Base-by-base conservation (phyloP, 2,113 vertebrate species). In the Nannospalax galili region DNA sequence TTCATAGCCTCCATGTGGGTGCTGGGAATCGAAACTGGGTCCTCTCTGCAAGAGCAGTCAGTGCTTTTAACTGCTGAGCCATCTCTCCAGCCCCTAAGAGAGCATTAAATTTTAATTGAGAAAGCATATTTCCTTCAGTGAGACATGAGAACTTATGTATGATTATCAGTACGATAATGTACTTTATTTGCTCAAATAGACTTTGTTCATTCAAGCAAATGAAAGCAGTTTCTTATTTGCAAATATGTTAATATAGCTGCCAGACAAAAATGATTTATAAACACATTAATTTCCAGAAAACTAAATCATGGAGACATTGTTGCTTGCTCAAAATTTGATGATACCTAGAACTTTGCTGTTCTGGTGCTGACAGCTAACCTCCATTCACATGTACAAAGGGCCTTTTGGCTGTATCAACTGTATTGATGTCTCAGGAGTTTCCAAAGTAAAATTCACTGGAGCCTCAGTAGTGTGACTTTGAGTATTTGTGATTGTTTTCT, bases 161-260 rank as follows among this genome's bases (percentile, higher is more conserved):
- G 40, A n/a, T 95, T 69, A 69, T 78, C 87, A 93, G 56, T 40
- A 86, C 84, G 56, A 90, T 84, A 84, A 75, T 92, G 85, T 90
- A 9, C 56, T 37, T 26, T 92, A n/a, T 75, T 90, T 92, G 30
- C 86, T 95, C 26, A 92, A 84, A 84, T 84, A 58, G 60, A 77
- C 72, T 80, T 94, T n/a, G 86, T 84, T 90, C 58, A 93, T 64
- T 94, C 8, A 77, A 82, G 79, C 90, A 90, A 79, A 77, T 80
- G 45, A 64, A 96, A 90, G 2, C 20, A 48, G 90, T 94, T 93
- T 96, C 64, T 95, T 87, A 84, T 94, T 95, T 91, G 65, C 37
- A 88, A 81, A 79, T 35, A 75, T 81, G 15, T 80, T 35, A 58
- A 86, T 87, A 37, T 62, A 88, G 40, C 20, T 90, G n/a, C 1